phyloP scores from a whole-genome alignment of 2,113 vertebrate species.

The Felis chaus region DNA sequence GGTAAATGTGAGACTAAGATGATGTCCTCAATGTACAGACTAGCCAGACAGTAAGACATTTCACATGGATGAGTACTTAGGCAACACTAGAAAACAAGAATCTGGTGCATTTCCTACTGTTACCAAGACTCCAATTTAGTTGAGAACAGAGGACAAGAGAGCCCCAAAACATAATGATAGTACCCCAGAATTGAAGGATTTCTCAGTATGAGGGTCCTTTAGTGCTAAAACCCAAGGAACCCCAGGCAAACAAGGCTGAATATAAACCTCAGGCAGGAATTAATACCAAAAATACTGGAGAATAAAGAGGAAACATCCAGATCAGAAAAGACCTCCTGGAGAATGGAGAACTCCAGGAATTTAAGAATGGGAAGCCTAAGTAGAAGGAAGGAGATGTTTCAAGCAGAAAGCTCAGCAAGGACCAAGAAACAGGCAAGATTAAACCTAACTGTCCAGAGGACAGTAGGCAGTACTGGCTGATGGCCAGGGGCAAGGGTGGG shows the following conservation, averaged over 20 bases:
- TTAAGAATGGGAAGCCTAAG: background rate
- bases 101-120: background rate
- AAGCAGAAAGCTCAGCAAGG: background rate
- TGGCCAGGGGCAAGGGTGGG: background rate
- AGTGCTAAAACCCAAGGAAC: background rate
- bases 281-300: background rate
- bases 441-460: background rate
- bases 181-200: background rate
- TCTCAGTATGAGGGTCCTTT: background rate
- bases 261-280: background rate
- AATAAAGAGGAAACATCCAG: background rate
- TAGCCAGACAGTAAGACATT: no score
- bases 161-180: background rate
- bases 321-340: background rate
- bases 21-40: background rate
- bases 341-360: background rate
- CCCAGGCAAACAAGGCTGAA: background rate
- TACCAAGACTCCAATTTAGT: background rate
- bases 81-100: background rate
- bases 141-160: background rate
- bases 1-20: background rate
- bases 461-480: background rate
- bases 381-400: background rate
- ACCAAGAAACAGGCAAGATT: background rate
- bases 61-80: background rate